phyloP scores from a whole-genome alignment of 2,888 invertebrate genomes.

The Pollenia labialis region DNA sequence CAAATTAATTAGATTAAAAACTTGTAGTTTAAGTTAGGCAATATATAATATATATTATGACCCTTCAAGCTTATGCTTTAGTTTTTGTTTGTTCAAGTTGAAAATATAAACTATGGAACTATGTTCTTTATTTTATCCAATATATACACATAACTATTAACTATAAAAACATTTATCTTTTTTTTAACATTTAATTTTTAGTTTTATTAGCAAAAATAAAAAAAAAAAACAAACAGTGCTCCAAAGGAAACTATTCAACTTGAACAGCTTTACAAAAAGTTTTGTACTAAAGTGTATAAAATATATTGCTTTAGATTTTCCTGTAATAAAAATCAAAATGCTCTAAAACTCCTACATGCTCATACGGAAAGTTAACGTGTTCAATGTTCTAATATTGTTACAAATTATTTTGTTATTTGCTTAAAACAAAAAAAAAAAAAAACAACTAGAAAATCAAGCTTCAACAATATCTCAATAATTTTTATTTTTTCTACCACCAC shows the following conservation, averaged over 20 bases:
- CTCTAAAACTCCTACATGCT: background rate
- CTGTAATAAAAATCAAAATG: conserved; percentile 36
- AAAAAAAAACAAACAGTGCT: background rate
- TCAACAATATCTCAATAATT: conserved; percentile 52
- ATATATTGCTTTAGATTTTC: conserved; percentile 14
- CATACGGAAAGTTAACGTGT: background rate
- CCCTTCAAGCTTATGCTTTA: background rate
- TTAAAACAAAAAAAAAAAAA: conserved; percentile 1
- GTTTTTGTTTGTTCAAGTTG: background rate
- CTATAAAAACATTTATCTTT: conserved; percentile 42
- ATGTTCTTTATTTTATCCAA: conserved; percentile 8
- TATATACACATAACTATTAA: conserved; percentile 19
- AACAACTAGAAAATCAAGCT: background rate
- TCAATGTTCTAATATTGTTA: conserved; percentile 22
- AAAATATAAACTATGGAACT: background rate
- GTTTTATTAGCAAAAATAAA: background rate
- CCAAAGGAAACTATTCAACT: background rate
- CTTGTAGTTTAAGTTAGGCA: background rate
- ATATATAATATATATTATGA: background rate
- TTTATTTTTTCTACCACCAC: background rate
- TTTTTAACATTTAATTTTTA: conserved; percentile 45
- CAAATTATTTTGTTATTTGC: conserved; percentile 62
- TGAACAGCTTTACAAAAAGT: conserved; percentile 1
- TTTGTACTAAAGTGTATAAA: background rate
- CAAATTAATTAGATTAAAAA: background rate